phyloP scores from a whole-genome alignment of 2,797 vertebrate genomes.

The Pogonophryne albipinna region DNA sequence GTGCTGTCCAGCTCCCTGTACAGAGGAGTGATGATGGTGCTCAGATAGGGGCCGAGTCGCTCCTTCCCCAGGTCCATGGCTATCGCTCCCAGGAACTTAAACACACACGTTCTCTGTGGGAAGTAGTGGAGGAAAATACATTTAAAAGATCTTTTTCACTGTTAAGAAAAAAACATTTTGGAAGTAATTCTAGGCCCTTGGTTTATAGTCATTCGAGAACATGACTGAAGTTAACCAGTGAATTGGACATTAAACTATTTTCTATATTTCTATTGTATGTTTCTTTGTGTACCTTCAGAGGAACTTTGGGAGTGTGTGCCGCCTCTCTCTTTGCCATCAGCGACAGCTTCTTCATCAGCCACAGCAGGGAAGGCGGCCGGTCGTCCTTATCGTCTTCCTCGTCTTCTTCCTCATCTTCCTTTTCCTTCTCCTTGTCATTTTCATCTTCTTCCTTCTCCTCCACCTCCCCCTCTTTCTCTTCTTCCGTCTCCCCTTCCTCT shows the following conservation, averaged over 20 bases:
- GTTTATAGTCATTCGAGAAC: background rate
- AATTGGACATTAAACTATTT: background rate
- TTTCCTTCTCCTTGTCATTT: constrained; percentile 21
- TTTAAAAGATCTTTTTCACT: background rate
- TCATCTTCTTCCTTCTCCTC: constrained; percentile 8
- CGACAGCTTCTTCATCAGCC: constrained; percentile 93
- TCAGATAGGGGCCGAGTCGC: constrained; percentile 88
- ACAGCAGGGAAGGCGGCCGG: constrained; percentile 87
- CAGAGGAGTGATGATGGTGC: constrained; percentile 90
- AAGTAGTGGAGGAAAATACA: background rate
- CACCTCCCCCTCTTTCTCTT: constrained; percentile 27
- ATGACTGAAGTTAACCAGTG: background rate
- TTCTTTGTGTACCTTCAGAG: constrained; percentile 86
- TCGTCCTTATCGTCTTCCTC: constrained; percentile 75
- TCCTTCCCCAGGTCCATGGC: constrained; percentile 92
- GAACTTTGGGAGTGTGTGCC: constrained; percentile 90
- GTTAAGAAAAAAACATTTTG: background rate
- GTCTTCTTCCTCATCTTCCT: constrained; percentile 51
- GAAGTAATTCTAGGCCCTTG: background rate
- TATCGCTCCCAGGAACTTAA: constrained; percentile 95
- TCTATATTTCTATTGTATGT: too few species aligned
- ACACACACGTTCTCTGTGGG: constrained; percentile 94
- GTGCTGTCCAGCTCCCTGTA: constrained; percentile 97
- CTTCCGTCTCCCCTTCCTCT: constrained; percentile 22
- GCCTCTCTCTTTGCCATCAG: constrained; percentile 93